Percentiles rank a stretch among this genome's conserved stretches.
Conservation (phyloP, 2,797 vertebrate species). For the Argyrosomus regius region DNA sequence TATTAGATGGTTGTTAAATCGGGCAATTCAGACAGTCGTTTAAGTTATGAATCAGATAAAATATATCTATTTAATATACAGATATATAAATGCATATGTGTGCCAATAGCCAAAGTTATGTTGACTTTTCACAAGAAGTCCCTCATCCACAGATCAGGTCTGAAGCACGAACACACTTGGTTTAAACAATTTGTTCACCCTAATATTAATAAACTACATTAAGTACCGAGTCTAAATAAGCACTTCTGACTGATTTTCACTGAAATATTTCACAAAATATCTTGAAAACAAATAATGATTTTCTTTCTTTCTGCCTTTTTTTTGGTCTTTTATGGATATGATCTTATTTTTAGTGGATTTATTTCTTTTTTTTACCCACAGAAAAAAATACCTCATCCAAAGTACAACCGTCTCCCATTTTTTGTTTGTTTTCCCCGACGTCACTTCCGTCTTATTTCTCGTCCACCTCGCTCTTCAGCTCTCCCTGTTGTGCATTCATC, state of each 20-base stretch:
- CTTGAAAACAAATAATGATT: neutral
- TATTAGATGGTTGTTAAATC: conserved; percentile 21
- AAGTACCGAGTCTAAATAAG: neutral
- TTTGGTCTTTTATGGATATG: neutral
- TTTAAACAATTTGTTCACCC: neutral
- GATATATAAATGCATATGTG: neutral
- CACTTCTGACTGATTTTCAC: neutral
- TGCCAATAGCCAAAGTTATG: neutral
- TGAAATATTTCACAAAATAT: conserved; percentile 2
- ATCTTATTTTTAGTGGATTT: neutral
- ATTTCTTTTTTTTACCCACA: neutral
- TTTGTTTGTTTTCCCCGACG: conserved; percentile 39
- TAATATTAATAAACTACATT: neutral
- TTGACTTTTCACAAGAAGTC: neutral
- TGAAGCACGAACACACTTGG: neutral
- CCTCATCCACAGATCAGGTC: neutral
- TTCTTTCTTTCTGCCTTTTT: neutral
- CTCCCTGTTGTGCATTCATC: conserved; percentile 76
- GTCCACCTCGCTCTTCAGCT: conserved; percentile 53
- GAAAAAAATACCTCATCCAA: neutral
- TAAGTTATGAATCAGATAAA: conserved; percentile 21
- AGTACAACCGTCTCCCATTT: conserved; percentile 13
- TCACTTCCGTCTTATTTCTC: conserved; percentile 57
- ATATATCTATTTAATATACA: neutral
- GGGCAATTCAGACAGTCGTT: neutral